Conservation (phyloP, 2,113 vertebrate species). For the Dasypus novemcinctus region DNA sequence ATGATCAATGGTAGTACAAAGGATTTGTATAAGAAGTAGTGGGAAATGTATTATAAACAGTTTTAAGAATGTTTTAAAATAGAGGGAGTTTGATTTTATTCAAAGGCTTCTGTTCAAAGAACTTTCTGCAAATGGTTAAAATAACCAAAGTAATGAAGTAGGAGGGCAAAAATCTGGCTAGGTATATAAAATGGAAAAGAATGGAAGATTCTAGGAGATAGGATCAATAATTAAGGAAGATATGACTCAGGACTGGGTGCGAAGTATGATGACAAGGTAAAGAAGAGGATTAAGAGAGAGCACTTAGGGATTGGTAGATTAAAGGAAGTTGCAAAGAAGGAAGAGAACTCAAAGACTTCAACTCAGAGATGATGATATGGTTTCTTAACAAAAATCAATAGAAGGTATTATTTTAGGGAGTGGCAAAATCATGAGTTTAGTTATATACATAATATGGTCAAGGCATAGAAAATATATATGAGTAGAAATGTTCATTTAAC, state of each 20-base stretch:
- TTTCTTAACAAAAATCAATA: neutral
- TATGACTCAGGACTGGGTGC: too few species aligned
- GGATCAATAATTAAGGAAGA: neutral
- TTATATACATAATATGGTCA: neutral
- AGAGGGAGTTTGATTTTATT: neutral
- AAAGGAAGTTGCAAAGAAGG: neutral
- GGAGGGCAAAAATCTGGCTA: neutral
- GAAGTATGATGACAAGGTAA: neutral
- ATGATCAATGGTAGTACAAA: neutral
- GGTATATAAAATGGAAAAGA: neutral
- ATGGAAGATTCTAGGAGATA: neutral
- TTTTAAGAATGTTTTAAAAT: neutral
- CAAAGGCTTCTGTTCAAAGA: neutral
- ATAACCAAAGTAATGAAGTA: neutral
- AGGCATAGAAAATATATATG: neutral
- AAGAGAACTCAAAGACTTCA: neutral
- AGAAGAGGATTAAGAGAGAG: neutral
- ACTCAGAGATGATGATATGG: neutral
- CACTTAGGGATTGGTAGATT: fast-evolving
- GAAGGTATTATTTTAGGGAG: neutral
- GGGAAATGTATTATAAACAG: neutral
- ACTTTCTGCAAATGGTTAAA: neutral
- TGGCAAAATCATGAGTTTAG: neutral
- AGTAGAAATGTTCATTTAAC: neutral
- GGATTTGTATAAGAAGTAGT: neutral